Base-by-base conservation (phyloP, 37 sponge, comb jelly and placozoan species). In the Geodia barretti region DNA sequence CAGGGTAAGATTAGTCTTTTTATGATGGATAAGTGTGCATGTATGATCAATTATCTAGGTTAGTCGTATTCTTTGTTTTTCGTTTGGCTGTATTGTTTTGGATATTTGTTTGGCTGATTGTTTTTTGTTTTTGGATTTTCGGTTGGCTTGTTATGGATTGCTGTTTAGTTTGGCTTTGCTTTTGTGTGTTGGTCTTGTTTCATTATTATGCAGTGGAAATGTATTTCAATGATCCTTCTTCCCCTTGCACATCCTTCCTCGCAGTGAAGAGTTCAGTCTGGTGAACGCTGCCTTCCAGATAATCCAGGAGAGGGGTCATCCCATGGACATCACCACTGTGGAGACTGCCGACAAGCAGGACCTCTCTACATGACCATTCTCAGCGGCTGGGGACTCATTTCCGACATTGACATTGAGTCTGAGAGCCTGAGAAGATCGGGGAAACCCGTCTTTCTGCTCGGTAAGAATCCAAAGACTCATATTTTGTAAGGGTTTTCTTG, bases 371-470 rank as follows among this genome's bases (percentile, higher is more conserved):
- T 90, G 73, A 65, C 72, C 26, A 72, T 97, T n/a, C 42, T 86
- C 31, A 41, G 74, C 20, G 58, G 60, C 61, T 97, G 98, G 98
- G 98, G 98, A 14, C 32, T 92, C 26, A 70, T 92, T 3, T 88
- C 95, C 40, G 95, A 95, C 41, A 66, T 95, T 5, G 98, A 97
- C 66, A 97, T 97, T 54, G 94, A 92, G 76, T 95, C 98, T 14
- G 98, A 97, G 80, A 90, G 86, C 41, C 81, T 87, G 40, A 76
- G 98, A 26, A 54, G 34, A 43, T 97, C 39, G 97, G 97, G 1
- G 87, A 83, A 23, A 24, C 75, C 5, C 75, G 98, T 19, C 92
- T 95, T 64, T 28, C 39, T 32, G 0, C 58, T 70, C 7, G 19
- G 23, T 40, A 31, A 42, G 14, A 80, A 21, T 1, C 30, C 70